Conservation (phyloP, 2,888 invertebrate species). For the Tryphoninae sp. region DNA sequence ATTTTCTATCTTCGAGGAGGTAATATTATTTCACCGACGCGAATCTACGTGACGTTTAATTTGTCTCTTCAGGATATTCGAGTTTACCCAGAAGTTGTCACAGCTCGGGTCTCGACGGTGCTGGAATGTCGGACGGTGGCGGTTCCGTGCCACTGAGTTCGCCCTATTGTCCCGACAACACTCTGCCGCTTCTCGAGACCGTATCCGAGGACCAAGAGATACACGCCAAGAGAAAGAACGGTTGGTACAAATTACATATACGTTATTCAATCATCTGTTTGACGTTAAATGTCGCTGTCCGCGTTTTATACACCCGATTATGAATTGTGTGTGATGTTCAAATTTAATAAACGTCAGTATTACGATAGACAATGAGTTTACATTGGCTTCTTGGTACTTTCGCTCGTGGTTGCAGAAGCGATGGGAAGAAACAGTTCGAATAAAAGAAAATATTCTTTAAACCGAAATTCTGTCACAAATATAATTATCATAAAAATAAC, state of each 20-base stretch:
- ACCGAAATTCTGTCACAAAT: too few species aligned
- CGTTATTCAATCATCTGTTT: conserved; percentile 19
- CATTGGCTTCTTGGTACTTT: too few species aligned
- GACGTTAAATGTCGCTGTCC: conserved; percentile 9
- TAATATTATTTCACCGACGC: neutral
- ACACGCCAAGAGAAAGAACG: conserved; percentile 79
- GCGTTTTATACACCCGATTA: neutral
- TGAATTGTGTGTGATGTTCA: conserved; percentile 7
- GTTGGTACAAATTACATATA: conserved; percentile 70
- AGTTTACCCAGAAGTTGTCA: conserved; percentile 93
- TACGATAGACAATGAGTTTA: too few species aligned
- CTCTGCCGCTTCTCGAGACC: conserved; percentile 85
- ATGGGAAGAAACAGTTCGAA: too few species aligned
- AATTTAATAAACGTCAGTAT: neutral
- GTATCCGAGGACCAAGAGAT: conserved; percentile 87
- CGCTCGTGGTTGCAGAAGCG: too few species aligned
- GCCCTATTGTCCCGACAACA: conserved; percentile 84
- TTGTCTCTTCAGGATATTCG: conserved; percentile 87
- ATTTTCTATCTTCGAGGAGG: too few species aligned
- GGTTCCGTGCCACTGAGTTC: conserved; percentile 83
- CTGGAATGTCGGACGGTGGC: conserved; percentile 82
- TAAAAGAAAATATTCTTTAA: too few species aligned
- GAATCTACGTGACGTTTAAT: neutral
- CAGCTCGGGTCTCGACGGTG: conserved; percentile 82
- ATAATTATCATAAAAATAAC: too few species aligned